phyloP scores from a whole-genome alignment of 2,113 vertebrate species.

The Grus americana region DNA sequence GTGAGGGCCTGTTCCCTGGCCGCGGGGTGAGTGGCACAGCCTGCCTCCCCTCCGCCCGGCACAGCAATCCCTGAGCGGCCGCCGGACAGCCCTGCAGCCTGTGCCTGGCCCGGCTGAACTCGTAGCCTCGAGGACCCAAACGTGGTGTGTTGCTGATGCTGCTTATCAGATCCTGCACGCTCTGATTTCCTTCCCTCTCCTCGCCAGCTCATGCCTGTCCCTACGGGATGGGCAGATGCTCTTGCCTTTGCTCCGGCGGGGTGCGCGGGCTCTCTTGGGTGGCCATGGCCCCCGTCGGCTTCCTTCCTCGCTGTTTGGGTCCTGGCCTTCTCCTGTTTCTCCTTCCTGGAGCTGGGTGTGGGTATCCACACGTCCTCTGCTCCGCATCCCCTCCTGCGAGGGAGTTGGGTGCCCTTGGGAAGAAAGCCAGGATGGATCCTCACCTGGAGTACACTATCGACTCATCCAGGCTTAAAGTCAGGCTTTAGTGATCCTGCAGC shows the following conservation, averaged over 20 bases:
- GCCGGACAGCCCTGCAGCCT: not conserved
- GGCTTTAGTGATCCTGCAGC: not conserved
- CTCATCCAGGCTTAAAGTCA: not conserved
- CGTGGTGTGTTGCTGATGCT: rapidly evolving
- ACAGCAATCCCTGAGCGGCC: rapidly evolving
- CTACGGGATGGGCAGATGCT: rapidly evolving
- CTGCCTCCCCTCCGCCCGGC: rapidly evolving
- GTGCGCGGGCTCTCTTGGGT: rapidly evolving
- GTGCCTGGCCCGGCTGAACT: not conserved
- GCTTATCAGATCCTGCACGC: not conserved
- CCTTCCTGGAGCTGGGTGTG: not conserved
- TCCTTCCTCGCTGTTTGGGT: rapidly evolving
- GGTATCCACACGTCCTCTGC: not conserved
- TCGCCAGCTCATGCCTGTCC: rapidly evolving
- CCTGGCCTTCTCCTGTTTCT: not conserved
- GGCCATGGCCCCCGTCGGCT: rapidly evolving
- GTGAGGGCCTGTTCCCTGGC: not conserved
- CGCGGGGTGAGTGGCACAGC: rapidly evolving
- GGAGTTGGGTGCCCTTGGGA: not conserved
- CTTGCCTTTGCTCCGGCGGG: rapidly evolving
- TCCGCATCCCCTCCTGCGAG: not conserved
- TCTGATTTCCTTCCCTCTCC: not conserved
- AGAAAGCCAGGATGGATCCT: not conserved
- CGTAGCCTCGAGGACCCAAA: rapidly evolving
- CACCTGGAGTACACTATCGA: not conserved